A percentile compares a stretch with the other conserved stretches of the same genome.
These are phyloP conservation scores for Aurelia aurita DNA, from an alignment of 30 jellyfish, hydroid and myxozoan species.

Conservation along the genomic window DNA sequence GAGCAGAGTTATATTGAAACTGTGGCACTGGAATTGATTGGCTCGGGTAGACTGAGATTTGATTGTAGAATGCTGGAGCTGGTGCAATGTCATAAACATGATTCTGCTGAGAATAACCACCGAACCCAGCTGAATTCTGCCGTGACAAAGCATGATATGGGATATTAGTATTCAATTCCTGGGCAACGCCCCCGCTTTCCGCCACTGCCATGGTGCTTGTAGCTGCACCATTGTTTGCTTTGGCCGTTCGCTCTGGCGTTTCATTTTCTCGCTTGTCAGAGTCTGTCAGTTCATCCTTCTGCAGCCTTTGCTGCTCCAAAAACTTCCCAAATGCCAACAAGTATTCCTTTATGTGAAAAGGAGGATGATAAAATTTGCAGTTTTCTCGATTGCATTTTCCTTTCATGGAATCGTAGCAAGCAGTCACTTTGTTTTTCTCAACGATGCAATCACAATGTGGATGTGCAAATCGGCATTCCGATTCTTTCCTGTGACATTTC, in stretches of 20 bases:
- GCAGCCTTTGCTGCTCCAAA: slow-evolving; percentile 43
- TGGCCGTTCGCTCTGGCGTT: background rate
- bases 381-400: slow-evolving; percentile 67
- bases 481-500: slow-evolving; percentile 38
- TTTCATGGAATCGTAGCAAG: slow-evolving; percentile 67
- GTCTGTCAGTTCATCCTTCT: background rate
- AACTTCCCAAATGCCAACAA: slow-evolving; percentile 57
- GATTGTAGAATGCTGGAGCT: too few species aligned
- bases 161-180: too few species aligned
- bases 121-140: too few species aligned
- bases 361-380: slow-evolving; percentile 74
- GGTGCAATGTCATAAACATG: too few species aligned
- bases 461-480: slow-evolving; percentile 71
- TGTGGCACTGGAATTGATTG: too few species aligned
- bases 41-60: too few species aligned
- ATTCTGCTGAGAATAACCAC: too few species aligned
- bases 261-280: background rate
- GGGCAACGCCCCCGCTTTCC: too few species aligned
- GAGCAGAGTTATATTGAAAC: too few species aligned
- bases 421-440: slow-evolving; percentile 60
- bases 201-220: background rate
- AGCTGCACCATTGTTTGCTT: background rate
- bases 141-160: too few species aligned
- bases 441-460: slow-evolving; percentile 48
- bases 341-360: slow-evolving; percentile 55